Evolutionary conservation across 2,888 invertebrate species (phyloP).

Genomic region (Mechanitis messenoides): DNA sequence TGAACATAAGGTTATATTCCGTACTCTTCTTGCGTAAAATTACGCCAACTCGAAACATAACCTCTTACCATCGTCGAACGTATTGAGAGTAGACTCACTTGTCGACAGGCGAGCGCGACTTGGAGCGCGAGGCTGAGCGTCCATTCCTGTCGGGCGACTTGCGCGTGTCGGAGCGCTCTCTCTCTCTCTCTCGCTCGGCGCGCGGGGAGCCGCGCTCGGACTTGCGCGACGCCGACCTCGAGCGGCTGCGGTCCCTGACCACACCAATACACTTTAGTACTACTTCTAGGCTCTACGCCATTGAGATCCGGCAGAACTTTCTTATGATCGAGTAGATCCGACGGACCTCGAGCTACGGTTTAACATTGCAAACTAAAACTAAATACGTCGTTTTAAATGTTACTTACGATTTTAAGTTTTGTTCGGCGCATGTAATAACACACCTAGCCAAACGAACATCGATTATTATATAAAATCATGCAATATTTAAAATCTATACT

Average conservation of each 20-base stretch:
- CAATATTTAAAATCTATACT: conserved; percentile 31
- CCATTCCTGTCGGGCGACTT: conserved; percentile 43
- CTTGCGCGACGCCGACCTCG: conserved; percentile 49
- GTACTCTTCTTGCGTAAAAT: conserved; percentile 24
- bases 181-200: conserved; percentile 40
- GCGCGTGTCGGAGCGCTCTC: conserved; percentile 33
- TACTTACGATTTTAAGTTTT: conserved; percentile 71
- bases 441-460: conserved; percentile 71
- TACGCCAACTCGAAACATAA: conserved; percentile 13
- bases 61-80: conserved; percentile 43
- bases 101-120: conserved; percentile 71
- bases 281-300: too few species aligned
- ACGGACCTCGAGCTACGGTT: too few species aligned
- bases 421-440: conserved; percentile 70
- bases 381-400: conserved; percentile 5
- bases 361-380: background rate
- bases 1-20: background rate
- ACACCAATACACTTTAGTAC: too few species aligned
- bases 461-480: conserved; percentile 48
- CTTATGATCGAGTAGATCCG: too few species aligned
- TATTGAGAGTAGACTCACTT: conserved; percentile 62
- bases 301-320: too few species aligned
- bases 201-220: conserved; percentile 46
- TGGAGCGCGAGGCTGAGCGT: conserved; percentile 50
- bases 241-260: conserved; percentile 63